A percentile compares a stretch with the other conserved stretches of the same genome.
These are phyloP conservation scores for Meloe dianella DNA, from an alignment of 2,888 invertebrate species.

Conservation along the genomic window DNA sequence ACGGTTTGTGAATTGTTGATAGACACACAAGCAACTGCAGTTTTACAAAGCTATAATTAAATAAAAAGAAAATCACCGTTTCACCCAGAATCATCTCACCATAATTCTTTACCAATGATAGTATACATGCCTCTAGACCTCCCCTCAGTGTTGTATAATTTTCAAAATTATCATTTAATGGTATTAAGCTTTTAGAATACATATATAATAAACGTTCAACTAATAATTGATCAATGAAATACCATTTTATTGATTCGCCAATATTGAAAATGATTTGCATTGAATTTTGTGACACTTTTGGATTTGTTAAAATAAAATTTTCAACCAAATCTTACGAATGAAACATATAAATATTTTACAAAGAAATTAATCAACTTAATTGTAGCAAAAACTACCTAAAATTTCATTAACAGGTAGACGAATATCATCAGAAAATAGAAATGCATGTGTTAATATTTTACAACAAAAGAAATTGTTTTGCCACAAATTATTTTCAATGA, in stretches of 20 bases:
- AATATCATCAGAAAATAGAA: slow-evolving; percentile 42
- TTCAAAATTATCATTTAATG: slow-evolving; percentile 39
- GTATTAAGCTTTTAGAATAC: slow-evolving; percentile 59
- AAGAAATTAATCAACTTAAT: too few species aligned
- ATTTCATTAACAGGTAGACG: slow-evolving; percentile 42
- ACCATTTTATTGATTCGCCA: slow-evolving; percentile 50
- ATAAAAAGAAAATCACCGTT: too few species aligned
- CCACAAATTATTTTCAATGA: slow-evolving; percentile 58
- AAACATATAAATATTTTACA: too few species aligned
- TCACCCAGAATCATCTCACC: too few species aligned
- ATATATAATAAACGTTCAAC: slow-evolving; percentile 58
- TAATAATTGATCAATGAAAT: slow-evolving; percentile 58
- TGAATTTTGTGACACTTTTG: too few species aligned
- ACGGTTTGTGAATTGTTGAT: too few species aligned
- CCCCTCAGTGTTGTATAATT: slow-evolving; percentile 58
- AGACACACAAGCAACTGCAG: too few species aligned
- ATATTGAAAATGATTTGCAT: too few species aligned
- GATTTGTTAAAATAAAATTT: too few species aligned
- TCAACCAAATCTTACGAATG: too few species aligned
- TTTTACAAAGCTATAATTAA: too few species aligned
- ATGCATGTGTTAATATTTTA: slow-evolving; percentile 50
- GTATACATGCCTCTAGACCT: slow-evolving; percentile 65
- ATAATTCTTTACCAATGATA: slow-evolving; percentile 62
- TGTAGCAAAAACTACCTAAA: slow-evolving; percentile 32
- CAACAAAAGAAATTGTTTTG: slow-evolving; percentile 56